phyloP scores from a whole-genome alignment of 2,113 vertebrate genomes.

The Boulengeromyrus knoepffleri region DNA sequence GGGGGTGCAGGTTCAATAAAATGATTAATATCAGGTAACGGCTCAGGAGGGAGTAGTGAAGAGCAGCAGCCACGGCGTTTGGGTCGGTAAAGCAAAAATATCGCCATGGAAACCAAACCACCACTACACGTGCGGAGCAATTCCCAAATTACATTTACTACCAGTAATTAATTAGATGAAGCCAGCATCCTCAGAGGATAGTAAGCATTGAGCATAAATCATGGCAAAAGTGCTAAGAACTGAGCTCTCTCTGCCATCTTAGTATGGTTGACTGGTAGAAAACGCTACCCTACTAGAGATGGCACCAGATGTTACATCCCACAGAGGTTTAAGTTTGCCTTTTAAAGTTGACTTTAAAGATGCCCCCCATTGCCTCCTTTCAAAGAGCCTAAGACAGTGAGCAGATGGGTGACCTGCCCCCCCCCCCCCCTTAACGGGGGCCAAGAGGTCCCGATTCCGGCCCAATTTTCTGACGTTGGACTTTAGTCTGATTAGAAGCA shows the following conservation, averaged over 20 bases:
- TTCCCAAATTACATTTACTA: neutral
- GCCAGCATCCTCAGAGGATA: neutral
- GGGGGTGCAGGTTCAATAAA: neutral
- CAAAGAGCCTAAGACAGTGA: neutral
- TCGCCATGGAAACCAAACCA: neutral
- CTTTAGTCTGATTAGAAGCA: neutral
- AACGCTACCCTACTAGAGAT: neutral
- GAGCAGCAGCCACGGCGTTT: neutral
- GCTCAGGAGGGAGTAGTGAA: neutral
- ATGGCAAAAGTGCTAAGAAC: neutral
- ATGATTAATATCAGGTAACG: conserved; percentile 1
- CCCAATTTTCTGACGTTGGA: neutral
- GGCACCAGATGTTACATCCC: neutral
- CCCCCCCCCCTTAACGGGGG: too few relatives aligned
- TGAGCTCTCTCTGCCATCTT: neutral
- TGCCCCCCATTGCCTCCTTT: neutral
- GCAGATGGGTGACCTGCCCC: neutral
- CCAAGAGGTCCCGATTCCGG: neutral
- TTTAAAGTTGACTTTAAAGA: neutral
- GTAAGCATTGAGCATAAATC: neutral
- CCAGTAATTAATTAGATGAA: neutral
- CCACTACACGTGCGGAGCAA: too few relatives aligned
- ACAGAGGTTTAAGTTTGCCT: neutral
- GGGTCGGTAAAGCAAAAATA: neutral
- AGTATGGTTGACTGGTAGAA: neutral